Conservation (phyloP, 2,113 vertebrate species). For the Dryoscopus gambensis region DNA sequence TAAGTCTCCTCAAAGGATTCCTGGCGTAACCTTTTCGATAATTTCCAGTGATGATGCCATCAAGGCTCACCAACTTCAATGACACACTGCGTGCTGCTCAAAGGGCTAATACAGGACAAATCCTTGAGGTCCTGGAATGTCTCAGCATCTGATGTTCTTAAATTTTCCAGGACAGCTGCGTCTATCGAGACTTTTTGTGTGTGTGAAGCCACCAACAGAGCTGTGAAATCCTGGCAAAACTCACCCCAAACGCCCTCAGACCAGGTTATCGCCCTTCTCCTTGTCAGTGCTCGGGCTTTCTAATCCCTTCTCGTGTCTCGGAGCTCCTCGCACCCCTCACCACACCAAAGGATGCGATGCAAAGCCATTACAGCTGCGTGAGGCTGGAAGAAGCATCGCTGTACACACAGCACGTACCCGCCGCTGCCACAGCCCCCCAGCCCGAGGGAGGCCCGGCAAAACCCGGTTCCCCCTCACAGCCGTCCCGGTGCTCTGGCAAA, state of each 20-base stretch:
- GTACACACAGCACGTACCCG: not conserved
- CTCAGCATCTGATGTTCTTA: not conserved
- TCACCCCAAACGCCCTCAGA: not conserved
- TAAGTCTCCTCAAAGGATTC: not conserved
- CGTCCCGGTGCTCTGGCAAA: not conserved
- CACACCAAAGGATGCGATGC: not conserved
- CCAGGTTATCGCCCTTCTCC: not conserved
- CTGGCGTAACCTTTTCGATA: not conserved
- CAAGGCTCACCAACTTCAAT: not conserved
- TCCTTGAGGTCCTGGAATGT: not conserved
- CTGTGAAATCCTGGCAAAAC: not conserved
- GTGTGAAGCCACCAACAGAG: not conserved
- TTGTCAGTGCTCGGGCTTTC: not conserved
- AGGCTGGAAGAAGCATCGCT: not conserved
- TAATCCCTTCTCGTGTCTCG: fast-evolving
- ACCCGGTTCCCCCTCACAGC: fast-evolving
- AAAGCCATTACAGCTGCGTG: fast-evolving
- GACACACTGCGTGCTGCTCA: not conserved
- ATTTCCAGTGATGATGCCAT: not conserved
- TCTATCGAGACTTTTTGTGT: not conserved
- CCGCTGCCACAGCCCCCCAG: not conserved
- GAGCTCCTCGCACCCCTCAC: not conserved
- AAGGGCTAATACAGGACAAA: not conserved
- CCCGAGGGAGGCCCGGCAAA: not conserved
- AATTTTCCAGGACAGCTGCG: not conserved